Conservation (phyloP, 2,888 invertebrate species). For the Ramazzottius varieornatus region DNA sequence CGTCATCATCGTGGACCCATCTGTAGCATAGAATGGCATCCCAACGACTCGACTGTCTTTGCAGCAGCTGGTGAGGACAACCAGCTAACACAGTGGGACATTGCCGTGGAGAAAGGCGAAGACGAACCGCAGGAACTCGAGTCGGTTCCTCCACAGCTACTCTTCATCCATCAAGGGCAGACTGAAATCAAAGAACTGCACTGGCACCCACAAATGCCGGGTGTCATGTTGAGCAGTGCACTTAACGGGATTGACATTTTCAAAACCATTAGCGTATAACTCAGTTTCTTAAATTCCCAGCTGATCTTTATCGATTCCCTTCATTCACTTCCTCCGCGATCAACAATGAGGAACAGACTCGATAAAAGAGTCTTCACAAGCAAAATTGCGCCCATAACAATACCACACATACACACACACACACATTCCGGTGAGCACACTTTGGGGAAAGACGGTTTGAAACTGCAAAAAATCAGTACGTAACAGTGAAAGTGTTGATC, state of each 20-base stretch:
- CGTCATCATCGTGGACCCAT: constrained; percentile 80
- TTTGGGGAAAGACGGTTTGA: too few species aligned
- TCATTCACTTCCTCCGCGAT: too few species aligned
- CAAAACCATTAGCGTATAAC: constrained; percentile 75
- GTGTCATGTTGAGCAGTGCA: constrained; percentile 73
- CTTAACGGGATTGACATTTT: constrained; percentile 86
- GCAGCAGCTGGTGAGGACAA: constrained; percentile 78
- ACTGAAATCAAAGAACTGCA: constrained; percentile 90
- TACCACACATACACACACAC: too few species aligned
- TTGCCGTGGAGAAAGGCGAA: constrained; percentile 46
- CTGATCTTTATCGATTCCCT: too few species aligned
- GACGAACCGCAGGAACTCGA: constrained; percentile 20
- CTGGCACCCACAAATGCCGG: constrained; percentile 88
- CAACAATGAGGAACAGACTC: too few species aligned
- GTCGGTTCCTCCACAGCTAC: constrained; percentile 56
- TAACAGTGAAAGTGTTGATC: too few species aligned
- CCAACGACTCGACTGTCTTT: constrained; percentile 65
- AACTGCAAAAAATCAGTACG: too few species aligned
- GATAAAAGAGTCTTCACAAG: too few species aligned
- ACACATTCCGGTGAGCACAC: too few species aligned
- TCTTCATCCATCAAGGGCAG: constrained; percentile 95
- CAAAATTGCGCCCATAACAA: too few species aligned
- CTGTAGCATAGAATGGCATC: constrained; percentile 91
- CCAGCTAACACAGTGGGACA: constrained; percentile 86
- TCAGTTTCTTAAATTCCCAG: too few species aligned